Conservation (phyloP, 1,140 invertebrate genomes). For the Cotesia glomerata region DNA sequence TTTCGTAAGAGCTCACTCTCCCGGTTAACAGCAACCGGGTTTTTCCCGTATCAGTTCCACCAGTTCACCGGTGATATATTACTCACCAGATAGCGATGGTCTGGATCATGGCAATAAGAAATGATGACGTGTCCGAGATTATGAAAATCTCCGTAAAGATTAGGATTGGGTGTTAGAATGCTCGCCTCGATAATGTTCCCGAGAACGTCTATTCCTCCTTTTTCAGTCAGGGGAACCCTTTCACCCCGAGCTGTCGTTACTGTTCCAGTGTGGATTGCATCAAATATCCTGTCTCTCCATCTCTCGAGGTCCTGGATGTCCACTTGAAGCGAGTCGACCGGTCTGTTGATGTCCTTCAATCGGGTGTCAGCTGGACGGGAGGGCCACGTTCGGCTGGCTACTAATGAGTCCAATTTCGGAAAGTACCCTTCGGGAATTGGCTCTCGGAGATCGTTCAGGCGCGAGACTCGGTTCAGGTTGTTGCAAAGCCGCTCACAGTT, state of each 20-base stretch:
- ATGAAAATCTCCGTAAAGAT: slow-evolving; percentile 77
- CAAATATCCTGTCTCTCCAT: slow-evolving; percentile 77
- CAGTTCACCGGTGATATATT: slow-evolving; percentile 23
- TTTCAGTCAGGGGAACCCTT: slow-evolving; percentile 67
- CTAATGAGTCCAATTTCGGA: slow-evolving; percentile 73
- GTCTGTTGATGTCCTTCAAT: slow-evolving; percentile 71
- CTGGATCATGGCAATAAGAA: slow-evolving; percentile 75
- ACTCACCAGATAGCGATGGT: slow-evolving; percentile 70
- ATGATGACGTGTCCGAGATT: slow-evolving; percentile 75
- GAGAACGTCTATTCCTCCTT: slow-evolving; percentile 77
- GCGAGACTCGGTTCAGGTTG: slow-evolving; percentile 65
- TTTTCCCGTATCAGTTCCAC: not conserved
- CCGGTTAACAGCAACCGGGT: not conserved
- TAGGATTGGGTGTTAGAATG: slow-evolving; percentile 71
- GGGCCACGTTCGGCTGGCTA: slow-evolving; percentile 71
- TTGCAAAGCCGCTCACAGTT: slow-evolving; percentile 75
- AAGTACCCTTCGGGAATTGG: slow-evolving; percentile 75
- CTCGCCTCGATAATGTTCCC: slow-evolving; percentile 81
- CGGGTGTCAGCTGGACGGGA: slow-evolving; percentile 67
- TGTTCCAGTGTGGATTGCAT: slow-evolving; percentile 75
- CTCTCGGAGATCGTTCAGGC: slow-evolving; percentile 68
- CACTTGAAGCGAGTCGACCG: slow-evolving; percentile 69
- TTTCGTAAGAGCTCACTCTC: not conserved
- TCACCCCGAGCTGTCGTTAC: slow-evolving; percentile 63
- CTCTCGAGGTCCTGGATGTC: slow-evolving; percentile 75